Conservation (phyloP, 2,113 vertebrate species). For the Rhinoptilus africanus region DNA sequence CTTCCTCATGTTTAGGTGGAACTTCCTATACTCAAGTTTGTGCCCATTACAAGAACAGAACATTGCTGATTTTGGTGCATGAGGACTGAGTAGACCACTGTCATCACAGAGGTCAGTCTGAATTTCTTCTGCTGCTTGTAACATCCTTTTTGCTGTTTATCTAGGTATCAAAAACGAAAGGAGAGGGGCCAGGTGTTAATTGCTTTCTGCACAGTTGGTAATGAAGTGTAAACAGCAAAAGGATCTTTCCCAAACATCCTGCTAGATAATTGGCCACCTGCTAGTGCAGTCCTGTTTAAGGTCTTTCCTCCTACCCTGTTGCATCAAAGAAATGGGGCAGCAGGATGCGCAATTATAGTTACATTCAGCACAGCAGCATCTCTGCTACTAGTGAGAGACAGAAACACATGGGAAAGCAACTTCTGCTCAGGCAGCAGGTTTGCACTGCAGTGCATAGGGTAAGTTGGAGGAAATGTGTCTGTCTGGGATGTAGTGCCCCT, state of each 20-base stretch:
- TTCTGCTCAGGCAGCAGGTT: not conserved
- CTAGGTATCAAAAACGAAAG: not conserved
- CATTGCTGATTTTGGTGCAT: not conserved
- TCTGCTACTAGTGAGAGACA: not conserved
- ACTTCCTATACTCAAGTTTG: no score
- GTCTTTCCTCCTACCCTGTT: not conserved
- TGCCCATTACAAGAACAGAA: not conserved
- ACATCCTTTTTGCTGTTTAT: not conserved
- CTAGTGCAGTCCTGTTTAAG: not conserved
- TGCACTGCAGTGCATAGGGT: not conserved
- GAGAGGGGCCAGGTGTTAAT: not conserved
- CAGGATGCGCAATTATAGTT: not conserved
- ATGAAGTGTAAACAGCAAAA: not conserved
- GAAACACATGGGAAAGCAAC: not conserved
- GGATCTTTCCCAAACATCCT: not conserved
- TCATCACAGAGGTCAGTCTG: not conserved
- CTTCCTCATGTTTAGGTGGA: no score
- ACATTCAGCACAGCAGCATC: not conserved
- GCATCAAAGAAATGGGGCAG: slow-evolving; percentile 5
- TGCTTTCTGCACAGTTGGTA: not conserved
- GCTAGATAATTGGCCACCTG: not conserved
- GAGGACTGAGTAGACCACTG: not conserved
- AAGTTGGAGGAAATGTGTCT: not conserved
- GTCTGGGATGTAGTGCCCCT: not conserved
- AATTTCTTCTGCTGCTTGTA: not conserved